Evolutionary conservation across 2,113 vertebrate species (phyloP), one percentile per base, ranked within the genome.

Genomic region (Catharus fuscescens): DNA sequence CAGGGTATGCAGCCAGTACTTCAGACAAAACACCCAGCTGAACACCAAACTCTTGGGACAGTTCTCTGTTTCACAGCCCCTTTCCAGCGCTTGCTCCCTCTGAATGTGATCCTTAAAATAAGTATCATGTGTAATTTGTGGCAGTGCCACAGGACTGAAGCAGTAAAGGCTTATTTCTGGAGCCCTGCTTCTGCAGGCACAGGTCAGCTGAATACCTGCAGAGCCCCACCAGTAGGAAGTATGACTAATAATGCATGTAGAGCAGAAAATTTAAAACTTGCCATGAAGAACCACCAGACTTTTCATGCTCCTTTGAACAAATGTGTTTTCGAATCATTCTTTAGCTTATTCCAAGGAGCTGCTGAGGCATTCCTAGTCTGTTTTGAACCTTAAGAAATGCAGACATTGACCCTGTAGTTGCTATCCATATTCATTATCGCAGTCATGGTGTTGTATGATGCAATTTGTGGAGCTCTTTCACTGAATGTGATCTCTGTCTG

Each of bases 401-500:
- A 94, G 97, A 95, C 92, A 8, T 92, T 83, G 95, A 91, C 48
- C 80, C 82, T 84, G 76, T 93, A 93, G 90, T 92, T 96, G 96
- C 88, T 74, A 57, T 95, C 93, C 91, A 14, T 95, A 96, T 96
- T 97, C 70, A 73, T 96, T 97, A 95, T 96, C 89, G 12, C 94
- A 97, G 95, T 96, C 34, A 78, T 90, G 67, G 87, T 96, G 96
- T 94, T 97, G 85, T 34, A 64, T 96, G 96, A 97, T 97, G 97
- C 95, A 96, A 83, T 95, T 87, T 88, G 92, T 90, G 92, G 90
- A 96, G 90, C 88, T 91, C 85, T 95, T 97, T 94, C 90, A 88
- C 94, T 95, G 96, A 97, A 92, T 97, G 90, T 97, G 96, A 97
- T 97, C 95, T 96, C 95, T 96, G 97, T 97, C 97, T 93, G 94